Base-by-base conservation (phyloP, 2,888 invertebrate species). In the Cyclophora punctaria region DNA sequence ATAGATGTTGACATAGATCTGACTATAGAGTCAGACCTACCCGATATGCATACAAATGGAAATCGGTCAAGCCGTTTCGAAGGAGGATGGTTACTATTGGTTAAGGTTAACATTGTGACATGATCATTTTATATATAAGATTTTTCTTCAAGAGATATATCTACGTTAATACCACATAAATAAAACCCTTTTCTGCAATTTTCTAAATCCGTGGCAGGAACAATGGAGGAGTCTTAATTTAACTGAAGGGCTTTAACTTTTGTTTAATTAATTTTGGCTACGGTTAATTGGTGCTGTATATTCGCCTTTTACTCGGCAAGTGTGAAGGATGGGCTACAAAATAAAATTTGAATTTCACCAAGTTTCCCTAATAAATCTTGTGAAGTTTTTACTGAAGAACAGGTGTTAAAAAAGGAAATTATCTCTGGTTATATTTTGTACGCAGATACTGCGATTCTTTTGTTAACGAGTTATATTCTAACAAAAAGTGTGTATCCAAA, bases 231-330 rank as follows among this genome's bases (percentile, higher is more conserved):
- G 56, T 62, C 67, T 64, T 64, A 63, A 67, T 63, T 67, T 58
- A 66, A 63, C 59, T 62, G 57, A 64, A 65, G 56, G 55, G 63
- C 61, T 58, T 63, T 59, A 63, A 62, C 59, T 66, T 59, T 56
- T 56, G 50, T 60, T 62, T 67, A 66, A 66, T 67, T 67, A 66
- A 63, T 67, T 66, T 55, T 57, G 57, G 58, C 49, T 51, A 56
- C 53, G 58, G 58, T 54, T 63, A 64, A 66, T 64, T 64, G 62
- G 58, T 49, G 51, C 53, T 50, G 60, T 59, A 53, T 53, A 58
- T 52, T 49, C 20, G 20, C 49, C 42, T 50, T 57, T 37, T 48
- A 37, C 46, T 37, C 40, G 33, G 40, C 59, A 46, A 58, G 58
- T 60, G 56, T 58, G 48, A 60, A 49, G 49, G 51, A 55, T 55